Evolutionary conservation across 2,888 invertebrate genomes (phyloP).

Genomic region (Atethmia centrago): DNA sequence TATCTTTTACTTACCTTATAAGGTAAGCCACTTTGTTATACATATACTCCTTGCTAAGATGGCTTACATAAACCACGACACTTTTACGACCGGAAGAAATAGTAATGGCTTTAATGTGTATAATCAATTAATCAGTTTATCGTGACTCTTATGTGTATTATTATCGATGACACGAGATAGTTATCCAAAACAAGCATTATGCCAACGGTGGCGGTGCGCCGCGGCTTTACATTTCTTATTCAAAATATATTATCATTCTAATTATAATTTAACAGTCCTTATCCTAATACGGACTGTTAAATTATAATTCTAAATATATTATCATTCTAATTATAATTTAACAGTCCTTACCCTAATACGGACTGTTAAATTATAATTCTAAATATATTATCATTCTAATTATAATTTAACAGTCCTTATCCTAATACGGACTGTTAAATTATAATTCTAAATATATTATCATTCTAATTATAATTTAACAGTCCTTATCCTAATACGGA

Average conservation of each 20-base stretch:
- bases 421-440: no score
- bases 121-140: conserved; percentile 49
- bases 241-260: no score
- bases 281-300: no score
- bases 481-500: no score
- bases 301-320: background rate
- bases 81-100: conserved; percentile 52
- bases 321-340: no score
- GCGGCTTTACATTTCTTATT: background rate
- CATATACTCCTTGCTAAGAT: conserved; percentile 43
- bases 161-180: conserved; percentile 44
- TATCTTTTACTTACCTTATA: conserved; percentile 65
- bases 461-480: no score
- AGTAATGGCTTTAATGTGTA: conserved; percentile 35
- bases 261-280: no score
- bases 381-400: background rate
- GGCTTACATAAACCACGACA: conserved; percentile 20
- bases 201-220: background rate
- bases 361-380: background rate
- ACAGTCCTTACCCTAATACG: no score
- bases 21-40: conserved; percentile 57
- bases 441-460: no score
- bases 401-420: no score
- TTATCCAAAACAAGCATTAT: conserved; percentile 38
- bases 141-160: conserved; percentile 20